Evolutionary conservation across 2,113 vertebrate species (phyloP), one percentile per base, ranked within the genome.

Genomic region (Anarrhichthys ocellatus): DNA sequence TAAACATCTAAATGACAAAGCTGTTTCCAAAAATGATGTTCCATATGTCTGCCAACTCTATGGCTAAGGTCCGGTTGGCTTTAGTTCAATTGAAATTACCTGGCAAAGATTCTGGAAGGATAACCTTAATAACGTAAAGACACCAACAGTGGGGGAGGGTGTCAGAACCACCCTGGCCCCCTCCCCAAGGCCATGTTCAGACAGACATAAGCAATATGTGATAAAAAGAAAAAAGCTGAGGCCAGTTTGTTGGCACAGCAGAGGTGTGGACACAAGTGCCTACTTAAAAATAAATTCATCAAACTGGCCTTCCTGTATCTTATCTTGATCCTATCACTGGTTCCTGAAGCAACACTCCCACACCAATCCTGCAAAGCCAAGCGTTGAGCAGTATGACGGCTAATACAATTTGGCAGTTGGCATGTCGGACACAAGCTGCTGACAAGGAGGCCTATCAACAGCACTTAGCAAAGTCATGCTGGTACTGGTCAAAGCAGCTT

Each of bases 361-460:
- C 66, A 52, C 29, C 15, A 40, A 24, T 34, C 10, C 32, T 36
- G 44, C n/a, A 40, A 17, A 10, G 24, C 10, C 32, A 56, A 40
- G 38, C 15, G 20, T 8, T 27, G 4, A 18, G 63, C n/a, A 59
- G 44, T 11, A 58, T 58, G 13, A 48, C 38, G 22, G 22, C 22
- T 32, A 68, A 81, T 42, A 52, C 29, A 75, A 48, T 29, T 8
- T 40, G 46, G 8, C 13, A 38, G 22, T 40, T 8, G 14, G 46
- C 14, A 27, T 10, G 18, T 38, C 11, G 15, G 52, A 58, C 52
- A 58, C 14, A 1, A 56, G 22, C 36, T 58, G 13, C 9, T 40
- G 14, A 72, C 29, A 71, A 71, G 48, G 20, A 22, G 38, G 38
- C 66, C 42, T 20, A 32, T 68, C 44, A 34, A 69, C 67, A 40